Conservation (phyloP, 2,113 vertebrate species). For the Phalacrocorax pelagicus region DNA sequence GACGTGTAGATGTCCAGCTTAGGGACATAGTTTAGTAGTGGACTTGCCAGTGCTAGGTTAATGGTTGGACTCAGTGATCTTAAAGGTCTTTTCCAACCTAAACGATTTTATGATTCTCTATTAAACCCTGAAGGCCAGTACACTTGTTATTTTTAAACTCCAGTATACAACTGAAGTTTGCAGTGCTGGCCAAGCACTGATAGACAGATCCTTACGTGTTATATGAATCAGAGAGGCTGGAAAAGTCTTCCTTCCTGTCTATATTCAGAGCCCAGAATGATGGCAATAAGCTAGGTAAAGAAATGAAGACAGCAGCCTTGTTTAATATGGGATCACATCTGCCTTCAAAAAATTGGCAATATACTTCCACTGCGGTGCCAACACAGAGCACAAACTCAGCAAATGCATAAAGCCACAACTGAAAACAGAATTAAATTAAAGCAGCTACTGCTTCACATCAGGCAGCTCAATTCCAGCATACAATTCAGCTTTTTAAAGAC, state of each 20-base stretch:
- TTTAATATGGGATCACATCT: neutral
- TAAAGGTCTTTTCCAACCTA: too few species aligned
- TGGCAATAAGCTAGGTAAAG: neutral
- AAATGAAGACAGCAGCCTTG: neutral
- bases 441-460: neutral
- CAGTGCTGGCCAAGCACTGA: neutral
- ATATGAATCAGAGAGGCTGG: neutral
- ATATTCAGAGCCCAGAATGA: neutral
- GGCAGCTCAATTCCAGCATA: neutral
- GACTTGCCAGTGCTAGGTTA: too few species aligned
- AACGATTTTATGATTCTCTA: too few species aligned
- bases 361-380: neutral
- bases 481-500: neutral
- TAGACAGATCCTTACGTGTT: neutral
- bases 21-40: too few species aligned
- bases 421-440: neutral
- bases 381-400: neutral
- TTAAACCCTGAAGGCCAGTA: neutral
- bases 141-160: neutral
- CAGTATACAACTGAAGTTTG: neutral
- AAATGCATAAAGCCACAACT: neutral
- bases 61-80: too few species aligned
- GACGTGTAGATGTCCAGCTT: too few species aligned
- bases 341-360: neutral
- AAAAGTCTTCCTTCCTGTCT: neutral